Evolutionary conservation across 1,140 invertebrate species (phyloP).

Genomic region (Hermatobates lingyangjiaoensis): DNA sequence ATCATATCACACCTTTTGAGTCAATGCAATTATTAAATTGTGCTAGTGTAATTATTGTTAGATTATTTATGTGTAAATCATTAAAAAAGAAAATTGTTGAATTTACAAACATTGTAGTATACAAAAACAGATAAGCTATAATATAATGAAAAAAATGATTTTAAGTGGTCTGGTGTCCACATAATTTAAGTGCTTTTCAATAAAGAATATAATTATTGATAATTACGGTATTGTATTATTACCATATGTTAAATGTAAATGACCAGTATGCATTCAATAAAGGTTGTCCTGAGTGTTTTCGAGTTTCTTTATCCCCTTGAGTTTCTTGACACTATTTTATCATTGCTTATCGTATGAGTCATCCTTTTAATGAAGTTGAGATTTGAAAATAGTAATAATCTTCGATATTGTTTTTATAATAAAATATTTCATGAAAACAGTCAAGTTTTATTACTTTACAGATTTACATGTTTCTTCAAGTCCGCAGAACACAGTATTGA

Average conservation of each 20-base stretch:
- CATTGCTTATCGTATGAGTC: no score
- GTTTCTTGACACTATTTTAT: no score
- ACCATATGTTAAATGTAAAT: conserved; percentile 12
- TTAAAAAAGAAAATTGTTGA: background rate
- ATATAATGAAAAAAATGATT: background rate
- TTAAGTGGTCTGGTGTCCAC: background rate
- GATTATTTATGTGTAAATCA: background rate
- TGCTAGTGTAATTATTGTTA: conserved; percentile 1
- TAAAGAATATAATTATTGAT: conserved; percentile 4
- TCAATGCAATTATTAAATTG: background rate
- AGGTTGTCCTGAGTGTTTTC: conserved; percentile 18
- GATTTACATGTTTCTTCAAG: no score
- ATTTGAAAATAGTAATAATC: no score
- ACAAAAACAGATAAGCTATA: background rate
- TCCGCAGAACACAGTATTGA: no score
- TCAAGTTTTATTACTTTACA: no score
- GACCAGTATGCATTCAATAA: conserved; percentile 20
- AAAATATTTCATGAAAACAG: no score
- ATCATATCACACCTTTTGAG: background rate
- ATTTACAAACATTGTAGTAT: conserved; percentile 1
- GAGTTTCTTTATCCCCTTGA: no score
- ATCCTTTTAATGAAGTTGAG: no score
- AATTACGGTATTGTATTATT: conserved; percentile 5
- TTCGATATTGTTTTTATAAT: no score
- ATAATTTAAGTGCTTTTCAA: conserved; percentile 17